phyloP scores from a whole-genome alignment of 2,888 invertebrate genomes.

The Apodemia zela region DNA sequence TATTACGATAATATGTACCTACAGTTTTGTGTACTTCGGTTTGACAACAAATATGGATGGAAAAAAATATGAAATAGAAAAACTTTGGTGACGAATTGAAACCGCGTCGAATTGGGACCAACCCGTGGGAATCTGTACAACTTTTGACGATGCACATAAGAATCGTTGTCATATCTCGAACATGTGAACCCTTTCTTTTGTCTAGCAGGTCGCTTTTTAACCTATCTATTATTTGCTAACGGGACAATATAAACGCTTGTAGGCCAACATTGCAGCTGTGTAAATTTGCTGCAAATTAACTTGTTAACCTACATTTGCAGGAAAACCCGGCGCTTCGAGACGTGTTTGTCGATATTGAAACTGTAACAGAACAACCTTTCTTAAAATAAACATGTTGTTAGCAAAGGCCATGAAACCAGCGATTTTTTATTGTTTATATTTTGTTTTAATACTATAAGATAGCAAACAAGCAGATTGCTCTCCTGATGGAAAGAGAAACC shows the following conservation, averaged over 20 bases:
- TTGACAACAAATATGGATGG: too few species aligned
- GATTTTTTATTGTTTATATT: neutral
- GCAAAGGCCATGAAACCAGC: neutral
- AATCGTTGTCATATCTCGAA: too few species aligned
- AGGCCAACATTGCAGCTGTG: neutral
- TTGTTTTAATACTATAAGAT: too few species aligned
- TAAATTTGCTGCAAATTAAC: conserved; percentile 11
- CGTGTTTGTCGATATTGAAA: neutral
- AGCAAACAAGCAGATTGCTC: too few species aligned
- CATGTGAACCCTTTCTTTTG: neutral
- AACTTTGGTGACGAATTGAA: too few species aligned
- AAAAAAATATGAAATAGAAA: too few species aligned
- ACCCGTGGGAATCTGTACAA: too few species aligned
- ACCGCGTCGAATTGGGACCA: too few species aligned
- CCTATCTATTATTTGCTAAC: neutral
- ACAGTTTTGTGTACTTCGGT: too few species aligned
- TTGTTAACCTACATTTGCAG: conserved; percentile 2
- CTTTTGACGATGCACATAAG: too few species aligned
- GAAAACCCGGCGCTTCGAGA: conserved; percentile 11
- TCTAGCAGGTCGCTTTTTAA: neutral
- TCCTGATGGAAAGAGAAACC: too few species aligned
- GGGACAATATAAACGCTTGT: neutral
- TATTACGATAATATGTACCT: too few species aligned
- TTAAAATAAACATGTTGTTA: neutral
- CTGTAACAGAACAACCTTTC: conserved; percentile 7